Evolutionary conservation across 23 tunicate species (phyloP).

Genomic region (Botrylloides violaceus): DNA sequence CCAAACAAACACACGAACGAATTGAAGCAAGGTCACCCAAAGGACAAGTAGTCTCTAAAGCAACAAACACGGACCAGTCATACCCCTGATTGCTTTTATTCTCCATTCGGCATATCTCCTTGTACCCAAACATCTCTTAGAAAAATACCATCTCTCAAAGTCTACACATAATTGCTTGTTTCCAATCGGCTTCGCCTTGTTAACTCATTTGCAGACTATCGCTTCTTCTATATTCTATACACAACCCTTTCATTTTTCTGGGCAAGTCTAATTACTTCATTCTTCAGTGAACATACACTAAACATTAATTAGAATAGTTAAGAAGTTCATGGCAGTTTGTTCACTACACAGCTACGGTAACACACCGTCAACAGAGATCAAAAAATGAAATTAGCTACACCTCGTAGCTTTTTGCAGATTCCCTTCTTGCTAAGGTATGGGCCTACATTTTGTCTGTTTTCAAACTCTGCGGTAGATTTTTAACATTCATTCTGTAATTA

Average conservation of each 20-base stretch:
- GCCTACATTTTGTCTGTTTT: too few species aligned
- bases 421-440: too few species aligned
- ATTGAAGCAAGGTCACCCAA: conserved; percentile 5
- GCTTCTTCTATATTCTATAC: not conserved
- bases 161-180: not conserved
- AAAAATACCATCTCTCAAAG: not conserved
- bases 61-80: conserved; percentile 13
- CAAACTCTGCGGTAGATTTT: too few species aligned
- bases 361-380: not conserved
- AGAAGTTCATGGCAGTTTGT: not conserved
- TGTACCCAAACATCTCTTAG: not conserved
- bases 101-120: not conserved
- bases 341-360: not conserved
- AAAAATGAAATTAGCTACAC: not conserved
- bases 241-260: not conserved
- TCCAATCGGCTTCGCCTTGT: not conserved
- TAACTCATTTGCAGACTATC: not conserved
- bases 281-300: not conserved
- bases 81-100: not conserved
- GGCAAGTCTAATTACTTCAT: not conserved
- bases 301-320: not conserved
- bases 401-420: too few species aligned
- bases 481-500: too few species aligned
- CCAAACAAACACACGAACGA: conserved; percentile 17
- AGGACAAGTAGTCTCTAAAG: conserved; percentile 25